Base-by-base conservation (phyloP, 1,140 invertebrate genomes). In the Ptiloglossa arizonensis region DNA sequence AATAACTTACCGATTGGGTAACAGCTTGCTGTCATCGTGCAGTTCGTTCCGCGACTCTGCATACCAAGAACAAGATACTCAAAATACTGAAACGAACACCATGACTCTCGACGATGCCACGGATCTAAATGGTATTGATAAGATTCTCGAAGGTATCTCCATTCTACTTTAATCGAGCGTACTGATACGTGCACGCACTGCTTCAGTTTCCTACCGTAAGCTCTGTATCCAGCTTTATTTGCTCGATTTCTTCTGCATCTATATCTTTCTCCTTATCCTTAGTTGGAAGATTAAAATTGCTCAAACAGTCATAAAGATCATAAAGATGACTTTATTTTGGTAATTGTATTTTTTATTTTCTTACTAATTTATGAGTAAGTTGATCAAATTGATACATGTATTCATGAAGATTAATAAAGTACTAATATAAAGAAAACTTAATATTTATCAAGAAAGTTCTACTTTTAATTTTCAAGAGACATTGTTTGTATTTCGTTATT, bases 1-100 rank as follows among this genome's bases (percentile, higher is more conserved):
- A 5, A 44, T 50, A 41, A 72, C 17, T 46, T 71, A 79, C 79
- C 9, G 52, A 41, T 48, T 85, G 63, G 56, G 41, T 69, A 38
- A 83, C 93, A 97, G 96, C 92, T 93, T 97, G 87, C 93, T 97
- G 85, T 97, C 96, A 80, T 96, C 96, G 88, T 97, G 95, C 94
- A 97, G 96, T 93, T 97, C 96, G 60, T 97, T 97, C 92, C 94
- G 96, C 82, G 96, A 97, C 90, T 95, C 95, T 57, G 94, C 93
- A 68, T 93, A 94, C 79, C 93, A 93, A 67, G 91, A 91, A 74
- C 92, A 92, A 85, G 92, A 93, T 79, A 90, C 91, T 50, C 91
- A 91, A 81, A 91, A 89, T 74, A 81, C 88, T 24, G 91, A 92
- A 75, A 87, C 90, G n/a, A 88, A 88, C 62, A 88, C 88, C 81